These are phyloP conservation scores for Rhynchophorus ferrugineus DNA, from an alignment of 1,140 invertebrate genomes.

Conservation along the genomic window DNA sequence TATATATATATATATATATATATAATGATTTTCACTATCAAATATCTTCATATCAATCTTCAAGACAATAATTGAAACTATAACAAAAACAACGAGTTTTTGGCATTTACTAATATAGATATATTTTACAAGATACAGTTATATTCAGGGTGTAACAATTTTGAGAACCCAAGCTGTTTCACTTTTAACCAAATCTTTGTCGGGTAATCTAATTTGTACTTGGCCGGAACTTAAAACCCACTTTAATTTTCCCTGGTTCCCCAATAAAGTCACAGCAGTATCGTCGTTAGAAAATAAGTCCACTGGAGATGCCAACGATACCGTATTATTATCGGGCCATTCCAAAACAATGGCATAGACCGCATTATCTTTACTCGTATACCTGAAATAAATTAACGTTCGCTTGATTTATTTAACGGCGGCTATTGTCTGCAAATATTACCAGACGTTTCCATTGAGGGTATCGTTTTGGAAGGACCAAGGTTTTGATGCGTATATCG, in stretches of 20 bases:
- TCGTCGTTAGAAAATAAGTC: conserved; percentile 34
- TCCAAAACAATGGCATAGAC: conserved; percentile 59
- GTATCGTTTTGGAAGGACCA: conserved; percentile 81
- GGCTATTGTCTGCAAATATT: neutral
- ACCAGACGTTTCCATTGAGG: conserved; percentile 61
- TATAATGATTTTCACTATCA: no score
- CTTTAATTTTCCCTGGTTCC: conserved; percentile 29
- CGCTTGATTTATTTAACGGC: neutral
- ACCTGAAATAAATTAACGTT: neutral
- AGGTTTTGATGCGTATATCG: conserved; percentile 72
- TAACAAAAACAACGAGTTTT: no score
- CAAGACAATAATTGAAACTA: no score
- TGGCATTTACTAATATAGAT: no score
- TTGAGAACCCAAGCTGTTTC: conserved; percentile 34
- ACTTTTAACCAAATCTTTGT: conserved; percentile 27
- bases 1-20: no score
- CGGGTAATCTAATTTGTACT: conserved; percentile 29
- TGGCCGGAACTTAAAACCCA: conserved; percentile 8
- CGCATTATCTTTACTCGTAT: conserved; percentile 48
- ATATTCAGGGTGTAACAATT: no score
- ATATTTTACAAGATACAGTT: no score
- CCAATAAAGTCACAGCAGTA: conserved; percentile 40
- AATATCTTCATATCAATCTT: no score
- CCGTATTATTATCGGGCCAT: conserved; percentile 54
- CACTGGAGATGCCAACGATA: conserved; percentile 44